Evolutionary conservation across 2,113 vertebrate species (phyloP).

Genomic region (Anhinga anhinga): DNA sequence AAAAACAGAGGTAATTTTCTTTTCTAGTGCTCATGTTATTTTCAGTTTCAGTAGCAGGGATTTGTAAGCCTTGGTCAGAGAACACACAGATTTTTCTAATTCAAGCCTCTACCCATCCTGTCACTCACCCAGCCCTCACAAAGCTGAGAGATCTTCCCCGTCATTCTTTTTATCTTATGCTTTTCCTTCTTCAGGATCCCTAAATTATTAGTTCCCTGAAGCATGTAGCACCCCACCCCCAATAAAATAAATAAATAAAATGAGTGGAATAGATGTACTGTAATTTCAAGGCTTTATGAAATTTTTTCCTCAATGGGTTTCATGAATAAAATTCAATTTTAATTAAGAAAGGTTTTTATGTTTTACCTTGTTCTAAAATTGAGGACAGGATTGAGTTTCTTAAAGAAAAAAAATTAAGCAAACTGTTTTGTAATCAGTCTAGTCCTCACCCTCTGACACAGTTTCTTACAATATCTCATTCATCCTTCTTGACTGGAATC

Average conservation of each 20-base stretch:
- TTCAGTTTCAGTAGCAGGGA: background rate
- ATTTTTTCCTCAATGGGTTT: background rate
- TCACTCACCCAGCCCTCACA: background rate
- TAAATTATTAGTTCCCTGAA: background rate
- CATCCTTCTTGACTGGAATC: background rate
- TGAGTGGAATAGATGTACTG: background rate
- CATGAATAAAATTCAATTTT: background rate
- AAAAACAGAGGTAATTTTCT: background rate
- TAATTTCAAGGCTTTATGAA: background rate
- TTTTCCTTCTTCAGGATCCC: background rate
- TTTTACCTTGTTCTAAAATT: background rate
- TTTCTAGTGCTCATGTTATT: background rate
- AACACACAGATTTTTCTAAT: background rate
- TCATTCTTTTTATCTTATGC: background rate
- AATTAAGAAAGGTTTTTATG: background rate
- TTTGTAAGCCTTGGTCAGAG: background rate
- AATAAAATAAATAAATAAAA: background rate
- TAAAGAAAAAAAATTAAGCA: background rate
- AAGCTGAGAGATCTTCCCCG: background rate
- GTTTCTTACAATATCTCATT: background rate
- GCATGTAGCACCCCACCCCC: rapidly evolving
- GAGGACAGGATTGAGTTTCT: background rate
- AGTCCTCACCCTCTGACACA: background rate
- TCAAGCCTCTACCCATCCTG: background rate
- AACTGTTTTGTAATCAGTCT: background rate